Conservation (phyloP, 1,140 invertebrate genomes). For the Brachionus paranguensis region DNA sequence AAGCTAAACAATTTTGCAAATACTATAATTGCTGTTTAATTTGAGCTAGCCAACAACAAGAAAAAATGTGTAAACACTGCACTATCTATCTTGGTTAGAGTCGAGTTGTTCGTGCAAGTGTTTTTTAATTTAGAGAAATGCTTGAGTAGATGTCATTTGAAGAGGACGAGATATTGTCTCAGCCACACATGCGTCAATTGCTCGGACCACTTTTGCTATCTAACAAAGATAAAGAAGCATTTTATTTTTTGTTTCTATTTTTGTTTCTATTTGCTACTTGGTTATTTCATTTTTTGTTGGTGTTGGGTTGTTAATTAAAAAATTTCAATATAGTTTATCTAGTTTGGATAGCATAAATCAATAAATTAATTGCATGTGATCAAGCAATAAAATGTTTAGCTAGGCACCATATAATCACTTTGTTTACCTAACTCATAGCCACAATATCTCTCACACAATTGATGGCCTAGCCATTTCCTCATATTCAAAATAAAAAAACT, state of each 20-base stretch:
- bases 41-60: not conserved
- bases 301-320: not conserved
- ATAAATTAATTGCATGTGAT: constrained; percentile 16
- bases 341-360: not conserved
- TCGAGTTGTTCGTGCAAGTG: not conserved
- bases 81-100: not conserved
- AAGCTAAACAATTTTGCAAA: constrained; percentile 35
- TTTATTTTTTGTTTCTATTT: not conserved
- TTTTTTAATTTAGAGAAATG: not conserved
- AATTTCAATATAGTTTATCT: not conserved
- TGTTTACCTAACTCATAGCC: not conserved
- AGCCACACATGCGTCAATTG: too few relatives aligned
- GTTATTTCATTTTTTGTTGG: too few relatives aligned
- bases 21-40: not conserved
- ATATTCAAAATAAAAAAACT: too few relatives aligned
- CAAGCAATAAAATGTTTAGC: not conserved
- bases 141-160: constrained; percentile 10
- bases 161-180: not conserved
- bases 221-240: not conserved
- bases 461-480: too few relatives aligned
- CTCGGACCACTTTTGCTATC: too few relatives aligned
- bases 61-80: constrained; percentile 15
- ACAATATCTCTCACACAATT: not conserved
- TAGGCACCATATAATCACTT: not conserved
- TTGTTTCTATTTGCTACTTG: not conserved